Base-by-base conservation (phyloP, 2,888 invertebrate genomes). In the Macaria liturata region DNA sequence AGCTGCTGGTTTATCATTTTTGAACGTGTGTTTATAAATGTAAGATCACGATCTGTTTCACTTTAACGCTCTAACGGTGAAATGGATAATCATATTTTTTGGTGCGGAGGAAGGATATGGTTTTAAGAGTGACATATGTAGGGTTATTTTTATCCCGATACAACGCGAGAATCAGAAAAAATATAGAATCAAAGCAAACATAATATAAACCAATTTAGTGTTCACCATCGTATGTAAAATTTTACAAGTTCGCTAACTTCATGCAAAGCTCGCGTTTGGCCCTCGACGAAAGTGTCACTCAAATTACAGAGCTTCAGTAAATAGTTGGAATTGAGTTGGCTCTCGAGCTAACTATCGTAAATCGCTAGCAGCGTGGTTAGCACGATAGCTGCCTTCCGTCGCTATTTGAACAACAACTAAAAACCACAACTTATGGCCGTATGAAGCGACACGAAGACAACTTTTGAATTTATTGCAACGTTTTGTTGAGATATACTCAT, bases 301-400 rank as follows among this genome's bases (percentile, higher is more conserved):
- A 48, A 55, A 51, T 59, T 48, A 59, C 34, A 32, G 31, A 45
- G 51, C 48, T 59, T 42, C 54, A 55, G 51, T 55, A 51, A 54
- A 54, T 49, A 54, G 54, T 50, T 47, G 43, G 44, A 54, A 50
- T 47, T 4, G 54, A 54, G 54, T 51, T 46, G 48, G 49, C 48
- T 52, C 55, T 59, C 55, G 45, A 59, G 40, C 34, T 52, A 55
- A 55, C 59, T 51, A 55, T 52, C 59, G 54, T 59, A 59, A 59
- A 59, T 59, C 47, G 45, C 44, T 48, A 55, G 31, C 3, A 9
- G 44, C 55, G 54, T 31, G 59, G 59, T 59, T 59, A 42, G 32
- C 42, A 42, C 4, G 45, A 59, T 59, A 48, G 46, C 59, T 55
- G 43, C 40, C 59, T 55, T 48, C 51, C 54, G 31, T 54, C 51